Base-by-base conservation (phyloP, 1,140 invertebrate genomes). In the Psilanteris sp. region DNA sequence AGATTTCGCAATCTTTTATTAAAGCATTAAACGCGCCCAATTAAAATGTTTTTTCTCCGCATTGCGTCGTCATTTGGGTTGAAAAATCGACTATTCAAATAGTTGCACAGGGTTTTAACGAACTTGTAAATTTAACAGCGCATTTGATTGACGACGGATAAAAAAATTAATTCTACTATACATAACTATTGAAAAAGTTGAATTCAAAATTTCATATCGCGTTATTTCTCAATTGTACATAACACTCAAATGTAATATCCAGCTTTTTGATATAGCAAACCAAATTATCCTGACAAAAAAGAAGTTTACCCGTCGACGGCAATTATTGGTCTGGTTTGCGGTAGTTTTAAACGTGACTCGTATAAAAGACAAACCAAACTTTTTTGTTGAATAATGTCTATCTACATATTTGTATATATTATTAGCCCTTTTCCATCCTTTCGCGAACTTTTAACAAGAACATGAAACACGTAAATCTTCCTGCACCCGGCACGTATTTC, bases 281-380 rank as follows among this genome's bases (percentile, higher is more conserved):
- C 5, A 32, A 39, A 55, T 48, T 57, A 41, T 59, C 59, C 24
- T n/a, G 50, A n/a, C n/a, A n/a, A n/a, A n/a, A 68, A 66, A 54
- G 59, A 70, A 52, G 27, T 70, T 59, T 50, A 46, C 44, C 16
- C 31, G 29, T 59, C 52, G 20, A 55, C 18, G 55, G 32, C 48
- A 72, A 55, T 72, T 62, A 55, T 62, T 26, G 48, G 55, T 72
- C 50, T 61, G 67, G 36, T 61, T 71, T 71, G 67, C 44, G 34
- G 54, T 54, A 14, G 64, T 52, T 68, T 68, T 71, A 55, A 71
- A 61, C 55, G 46, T 22, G n/a, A 55, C 37, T 70, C 18, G 27
- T 54, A 27, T 4, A 20, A 43, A 10, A 36, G 26, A 57, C 54
- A 70, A 44, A 59, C 27, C 13, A 34, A 59, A 31, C 9, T n/a